These are phyloP conservation scores for Xenopus petersii DNA, from an alignment of 2,797 vertebrate genomes.

Conservation along the genomic window DNA sequence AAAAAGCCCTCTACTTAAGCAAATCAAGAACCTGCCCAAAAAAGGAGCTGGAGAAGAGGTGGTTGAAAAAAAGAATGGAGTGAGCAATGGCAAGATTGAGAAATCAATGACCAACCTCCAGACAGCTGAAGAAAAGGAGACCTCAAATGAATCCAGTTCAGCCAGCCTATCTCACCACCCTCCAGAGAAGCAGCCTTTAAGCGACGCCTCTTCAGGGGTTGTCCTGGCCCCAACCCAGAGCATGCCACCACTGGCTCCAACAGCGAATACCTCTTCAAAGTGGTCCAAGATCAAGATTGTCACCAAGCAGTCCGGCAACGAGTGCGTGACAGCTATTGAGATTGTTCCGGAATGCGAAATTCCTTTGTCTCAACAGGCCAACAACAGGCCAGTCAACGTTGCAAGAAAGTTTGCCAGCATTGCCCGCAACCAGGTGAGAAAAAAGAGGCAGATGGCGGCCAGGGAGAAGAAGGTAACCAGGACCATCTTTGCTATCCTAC, in stretches of 20 bases:
- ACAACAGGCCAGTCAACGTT: conserved; percentile 81
- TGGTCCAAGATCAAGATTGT: conserved; percentile 99
- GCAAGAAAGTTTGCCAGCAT: conserved; percentile 97
- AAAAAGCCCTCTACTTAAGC: conserved; percentile 80
- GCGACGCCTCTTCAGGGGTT: conserved; percentile 65
- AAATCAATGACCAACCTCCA: conserved; percentile 65
- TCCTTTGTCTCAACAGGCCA: conserved; percentile 73
- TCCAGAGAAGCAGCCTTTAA: conserved; percentile 73
- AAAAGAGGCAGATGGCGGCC: conserved; percentile 96
- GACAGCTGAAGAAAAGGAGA: conserved; percentile 68
- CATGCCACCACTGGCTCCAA: conserved; percentile 29
- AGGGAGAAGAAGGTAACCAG: conserved; percentile 96
- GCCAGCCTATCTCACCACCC: conserved; percentile 79
- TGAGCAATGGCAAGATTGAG: conserved; percentile 83
- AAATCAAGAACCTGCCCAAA: conserved; percentile 79
- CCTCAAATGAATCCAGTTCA: conserved; percentile 82
- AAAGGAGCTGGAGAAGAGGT: conserved; percentile 71
- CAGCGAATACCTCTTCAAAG: conserved; percentile 70
- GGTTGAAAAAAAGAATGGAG: conserved; percentile 62
- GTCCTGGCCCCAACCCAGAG: conserved; percentile 56
- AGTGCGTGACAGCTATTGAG: conserved; percentile 94
- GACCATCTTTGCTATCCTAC: conserved; percentile 92
- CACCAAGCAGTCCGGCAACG: conserved; percentile 88
- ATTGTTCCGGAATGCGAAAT: conserved; percentile 82
- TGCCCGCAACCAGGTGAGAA: conserved; percentile 91